Conservation (phyloP, 2,113 vertebrate genomes). For the Pholis gunnellus region DNA sequence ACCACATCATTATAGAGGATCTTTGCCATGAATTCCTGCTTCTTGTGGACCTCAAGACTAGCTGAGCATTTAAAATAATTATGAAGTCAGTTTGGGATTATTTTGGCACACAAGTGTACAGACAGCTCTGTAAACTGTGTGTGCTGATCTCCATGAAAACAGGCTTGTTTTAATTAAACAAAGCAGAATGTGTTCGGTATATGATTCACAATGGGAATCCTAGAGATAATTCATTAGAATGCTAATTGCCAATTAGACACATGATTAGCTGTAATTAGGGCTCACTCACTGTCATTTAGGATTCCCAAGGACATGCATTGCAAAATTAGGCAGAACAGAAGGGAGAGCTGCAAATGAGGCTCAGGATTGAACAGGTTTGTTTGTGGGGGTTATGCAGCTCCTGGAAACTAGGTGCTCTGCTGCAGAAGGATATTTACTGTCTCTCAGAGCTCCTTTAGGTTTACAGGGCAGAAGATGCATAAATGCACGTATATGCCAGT, state of each 20-base stretch:
- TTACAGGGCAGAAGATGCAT: constrained; percentile 6
- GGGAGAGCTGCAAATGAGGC: constrained; percentile 3
- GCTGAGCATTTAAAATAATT: constrained; percentile 2
- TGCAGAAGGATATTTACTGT: constrained; percentile 30
- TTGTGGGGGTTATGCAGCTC: constrained; percentile 4
- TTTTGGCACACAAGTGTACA: constrained; percentile 21
- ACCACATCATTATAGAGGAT: neutral
- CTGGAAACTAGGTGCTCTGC: constrained; percentile 7
- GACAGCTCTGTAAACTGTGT: constrained; percentile 19
- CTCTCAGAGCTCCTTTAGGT: constrained; percentile 29
- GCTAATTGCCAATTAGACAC: constrained; percentile 56
- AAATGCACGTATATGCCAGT: constrained; percentile 9
- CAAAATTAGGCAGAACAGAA: constrained; percentile 26
- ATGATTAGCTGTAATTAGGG: constrained; percentile 49
- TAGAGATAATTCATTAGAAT: constrained; percentile 36
- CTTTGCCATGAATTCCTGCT: neutral
- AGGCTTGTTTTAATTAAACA: constrained; percentile 40
- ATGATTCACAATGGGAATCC: constrained; percentile 41
- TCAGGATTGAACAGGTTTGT: constrained; percentile 20
- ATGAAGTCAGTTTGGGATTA: constrained; percentile 1
- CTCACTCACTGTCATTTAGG: constrained; percentile 6
- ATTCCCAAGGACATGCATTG: constrained; percentile 32
- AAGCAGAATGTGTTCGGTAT: constrained; percentile 26
- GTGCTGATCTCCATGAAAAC: constrained; percentile 35
- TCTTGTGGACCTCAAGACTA: neutral